These are phyloP conservation scores for Parasteatoda tepidariorum DNA, from an alignment of 1,140 invertebrate genomes.

Conservation along the genomic window DNA sequence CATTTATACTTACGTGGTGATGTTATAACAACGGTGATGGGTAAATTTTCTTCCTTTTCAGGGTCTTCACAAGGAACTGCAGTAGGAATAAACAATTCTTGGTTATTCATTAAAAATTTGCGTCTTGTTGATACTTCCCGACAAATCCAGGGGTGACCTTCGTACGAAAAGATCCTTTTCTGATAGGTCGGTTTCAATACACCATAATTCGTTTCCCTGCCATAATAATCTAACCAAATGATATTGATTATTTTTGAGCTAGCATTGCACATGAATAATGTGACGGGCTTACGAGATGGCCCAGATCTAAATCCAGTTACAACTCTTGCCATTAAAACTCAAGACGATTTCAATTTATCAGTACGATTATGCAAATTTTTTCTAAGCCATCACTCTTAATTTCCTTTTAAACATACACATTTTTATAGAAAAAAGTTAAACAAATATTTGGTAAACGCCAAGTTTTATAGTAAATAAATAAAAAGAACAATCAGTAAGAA, in stretches of 20 bases:
- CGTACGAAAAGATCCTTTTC: neutral
- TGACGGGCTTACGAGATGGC: slow-evolving; percentile 2
- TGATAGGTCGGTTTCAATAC: neutral
- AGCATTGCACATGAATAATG: neutral
- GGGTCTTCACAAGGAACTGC: neutral
- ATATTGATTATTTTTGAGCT: neutral
- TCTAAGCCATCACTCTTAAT: no score
- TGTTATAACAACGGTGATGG: neutral
- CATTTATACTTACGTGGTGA: neutral
- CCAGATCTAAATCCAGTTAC: slow-evolving; percentile 16
- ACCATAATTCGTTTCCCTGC: neutral
- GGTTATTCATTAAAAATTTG: slow-evolving; percentile 7
- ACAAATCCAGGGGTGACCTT: slow-evolving; percentile 39
- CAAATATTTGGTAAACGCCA: no score
- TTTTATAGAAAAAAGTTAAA: no score
- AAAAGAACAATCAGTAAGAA: no score
- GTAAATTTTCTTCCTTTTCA: neutral
- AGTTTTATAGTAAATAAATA: no score
- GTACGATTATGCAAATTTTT: no score
- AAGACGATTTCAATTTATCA: no score
- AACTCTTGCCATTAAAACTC: slow-evolving; percentile 7
- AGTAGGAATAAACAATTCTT: neutral
- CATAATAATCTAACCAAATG: slow-evolving; percentile 33
- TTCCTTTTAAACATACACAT: no score
- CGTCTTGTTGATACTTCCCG: neutral